A percentile compares a stretch with the other conserved stretches of the same genome.
Evolutionary conservation across 92 coral and sea anemone genomes (phyloP).

Genomic region (Phymanthus crucifer): DNA sequence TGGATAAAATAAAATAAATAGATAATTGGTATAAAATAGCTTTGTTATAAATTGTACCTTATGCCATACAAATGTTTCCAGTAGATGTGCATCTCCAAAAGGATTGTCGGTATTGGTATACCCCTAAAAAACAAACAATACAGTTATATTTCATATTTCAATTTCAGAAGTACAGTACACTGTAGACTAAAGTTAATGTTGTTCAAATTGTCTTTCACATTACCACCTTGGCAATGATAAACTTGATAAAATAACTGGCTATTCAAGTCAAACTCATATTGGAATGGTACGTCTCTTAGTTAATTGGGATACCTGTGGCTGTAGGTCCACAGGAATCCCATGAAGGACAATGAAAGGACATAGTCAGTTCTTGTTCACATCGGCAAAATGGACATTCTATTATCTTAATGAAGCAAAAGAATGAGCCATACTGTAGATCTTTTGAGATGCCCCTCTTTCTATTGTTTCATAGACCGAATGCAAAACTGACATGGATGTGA

Average conservation of each 20-base stretch:
- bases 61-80: slow-evolving; percentile 96
- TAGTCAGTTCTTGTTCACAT: too few species aligned
- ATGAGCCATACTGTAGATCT: too few species aligned
- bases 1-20: too few species aligned
- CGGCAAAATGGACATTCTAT: too few species aligned
- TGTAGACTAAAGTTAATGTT: not conserved
- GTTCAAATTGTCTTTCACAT: not conserved
- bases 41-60: slow-evolving; percentile 50
- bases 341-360: too few species aligned
- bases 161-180: too few species aligned
- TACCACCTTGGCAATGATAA: not conserved
- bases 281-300: not conserved
- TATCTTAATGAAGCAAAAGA: too few species aligned
- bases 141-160: not conserved
- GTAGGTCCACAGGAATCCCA: not conserved
- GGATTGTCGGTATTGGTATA: slow-evolving; percentile 97
- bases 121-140: slow-evolving; percentile 45
- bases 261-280: too few species aligned
- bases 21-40: too few species aligned
- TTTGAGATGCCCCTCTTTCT: too few species aligned
- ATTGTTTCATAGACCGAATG: too few species aligned
- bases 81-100: slow-evolving; percentile 93
- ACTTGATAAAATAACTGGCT: not conserved
- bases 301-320: slow-evolving; percentile 7
- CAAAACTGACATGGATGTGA: too few species aligned